A percentile compares a stretch with the other conserved stretches of the same genome.
Conservation (phyloP, 1,140 invertebrate genomes). For the Scaptomyza hsui region DNA sequence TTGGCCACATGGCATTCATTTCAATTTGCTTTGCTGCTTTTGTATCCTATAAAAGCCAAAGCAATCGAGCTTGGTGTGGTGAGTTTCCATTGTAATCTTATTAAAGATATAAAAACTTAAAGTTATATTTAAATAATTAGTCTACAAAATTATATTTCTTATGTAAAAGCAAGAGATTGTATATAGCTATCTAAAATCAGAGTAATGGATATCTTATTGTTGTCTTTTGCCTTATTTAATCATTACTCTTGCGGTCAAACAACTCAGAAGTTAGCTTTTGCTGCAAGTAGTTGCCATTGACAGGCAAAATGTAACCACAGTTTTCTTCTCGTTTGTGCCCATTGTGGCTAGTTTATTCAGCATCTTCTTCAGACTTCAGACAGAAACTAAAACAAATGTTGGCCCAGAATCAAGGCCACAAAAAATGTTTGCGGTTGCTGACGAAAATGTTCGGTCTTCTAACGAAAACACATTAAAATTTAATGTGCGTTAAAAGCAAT, state of each 20-base stretch:
- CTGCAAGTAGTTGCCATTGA: constrained; percentile 57
- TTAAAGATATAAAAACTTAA: no score
- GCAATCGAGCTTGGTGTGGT: no score
- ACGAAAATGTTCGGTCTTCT: constrained; percentile 29
- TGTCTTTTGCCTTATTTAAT: not conserved
- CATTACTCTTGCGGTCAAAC: constrained; percentile 1
- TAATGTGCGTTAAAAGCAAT: constrained; percentile 37
- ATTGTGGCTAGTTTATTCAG: constrained; percentile 48
- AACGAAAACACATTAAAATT: constrained; percentile 56
- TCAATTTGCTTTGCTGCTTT: constrained; percentile 70
- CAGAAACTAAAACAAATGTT: constrained; percentile 76
- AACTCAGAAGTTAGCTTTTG: constrained; percentile 25
- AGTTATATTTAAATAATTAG: no score
- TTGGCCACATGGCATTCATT: constrained; percentile 73
- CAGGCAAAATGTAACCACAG: constrained; percentile 47
- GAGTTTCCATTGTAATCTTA: no score
- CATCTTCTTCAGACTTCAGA: not conserved
- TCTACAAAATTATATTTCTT: no score
- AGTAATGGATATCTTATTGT: not conserved
- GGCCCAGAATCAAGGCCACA: constrained; percentile 50
- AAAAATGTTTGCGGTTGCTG: constrained; percentile 67
- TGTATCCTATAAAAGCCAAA: constrained; percentile 11
- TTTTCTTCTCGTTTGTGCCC: constrained; percentile 33
- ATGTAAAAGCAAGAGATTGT: not conserved
- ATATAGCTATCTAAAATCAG: not conserved